Evolutionary conservation across 2,888 invertebrate genomes (phyloP).

Genomic region (Homarus gammarus): DNA sequence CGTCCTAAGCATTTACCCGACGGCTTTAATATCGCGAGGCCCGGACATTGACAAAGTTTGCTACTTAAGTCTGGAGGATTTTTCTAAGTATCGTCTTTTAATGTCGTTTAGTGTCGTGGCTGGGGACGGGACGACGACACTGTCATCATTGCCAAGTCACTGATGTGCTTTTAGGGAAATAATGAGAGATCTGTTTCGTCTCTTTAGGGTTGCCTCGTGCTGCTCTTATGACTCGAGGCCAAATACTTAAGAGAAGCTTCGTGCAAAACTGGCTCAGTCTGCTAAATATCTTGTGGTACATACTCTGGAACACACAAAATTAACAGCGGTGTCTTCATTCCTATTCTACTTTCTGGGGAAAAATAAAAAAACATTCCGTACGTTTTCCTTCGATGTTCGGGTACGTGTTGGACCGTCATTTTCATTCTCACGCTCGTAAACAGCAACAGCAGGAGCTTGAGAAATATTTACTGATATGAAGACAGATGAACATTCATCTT

Average conservation of each 20-base stretch:
- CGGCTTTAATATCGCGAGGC: conserved; percentile 67
- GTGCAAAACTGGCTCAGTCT: neutral
- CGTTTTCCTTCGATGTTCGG: no score
- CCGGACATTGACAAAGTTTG: conserved; percentile 71
- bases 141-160: conserved; percentile 15
- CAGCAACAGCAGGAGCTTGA: neutral
- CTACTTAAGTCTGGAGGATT: conserved; percentile 60
- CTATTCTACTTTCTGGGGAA: neutral
- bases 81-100: conserved; percentile 61
- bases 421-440: neutral
- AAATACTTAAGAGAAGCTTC: neutral
- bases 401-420: no score
- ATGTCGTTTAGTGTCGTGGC: conserved; percentile 59
- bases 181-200: conserved; percentile 26
- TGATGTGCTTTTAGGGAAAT: conserved; percentile 13
- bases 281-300: conserved; percentile 16
- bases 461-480: neutral
- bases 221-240: neutral
- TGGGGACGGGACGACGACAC: conserved; percentile 34
- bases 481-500: neutral
- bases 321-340: neutral
- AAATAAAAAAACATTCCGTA: no score
- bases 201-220: neutral
- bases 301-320: neutral
- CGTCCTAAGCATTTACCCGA: conserved; percentile 66